These are phyloP conservation scores for Morbakka virulenta DNA, from an alignment of 30 jellyfish, hydroid and myxozoan species.

Conservation along the genomic window DNA sequence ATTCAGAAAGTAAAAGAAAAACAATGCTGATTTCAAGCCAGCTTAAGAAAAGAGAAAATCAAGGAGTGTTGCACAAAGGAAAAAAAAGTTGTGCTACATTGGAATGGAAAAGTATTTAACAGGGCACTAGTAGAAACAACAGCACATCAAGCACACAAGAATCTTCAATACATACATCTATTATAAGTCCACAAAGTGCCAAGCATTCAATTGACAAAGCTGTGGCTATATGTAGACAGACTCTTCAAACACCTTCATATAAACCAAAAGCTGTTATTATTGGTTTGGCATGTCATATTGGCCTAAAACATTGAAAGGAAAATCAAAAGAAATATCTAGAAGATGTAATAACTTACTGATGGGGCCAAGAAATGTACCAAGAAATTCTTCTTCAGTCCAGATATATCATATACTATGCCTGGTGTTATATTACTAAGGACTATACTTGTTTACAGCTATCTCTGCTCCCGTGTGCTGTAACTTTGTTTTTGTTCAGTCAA, in stretches of 20 bases:
- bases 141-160: neutral
- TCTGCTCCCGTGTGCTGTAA: too few species aligned
- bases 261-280: constrained; percentile 15
- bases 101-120: too few species aligned
- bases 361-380: constrained; percentile 6
- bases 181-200: constrained; percentile 8
- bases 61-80: too few species aligned
- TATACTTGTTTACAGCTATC: too few species aligned
- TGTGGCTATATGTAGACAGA: constrained; percentile 15
- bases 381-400: constrained; percentile 42
- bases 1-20: too few species aligned
- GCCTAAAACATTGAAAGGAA: neutral
- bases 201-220: constrained; percentile 39
- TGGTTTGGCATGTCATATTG: constrained; percentile 41
- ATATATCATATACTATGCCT: constrained; percentile 38
- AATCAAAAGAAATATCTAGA: neutral
- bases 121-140: too few species aligned
- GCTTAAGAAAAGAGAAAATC: too few species aligned
- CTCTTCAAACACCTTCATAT: constrained; percentile 10
- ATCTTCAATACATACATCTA: neutral
- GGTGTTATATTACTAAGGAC: too few species aligned
- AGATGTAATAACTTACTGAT: neutral
- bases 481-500: too few species aligned
- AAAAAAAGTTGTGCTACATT: too few species aligned
- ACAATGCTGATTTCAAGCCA: too few species aligned